A percentile compares a stretch with the other conserved stretches of the same genome.
Evolutionary conservation across 2,888 invertebrate genomes (phyloP).

Genomic region (Cheilosia scutellata): DNA sequence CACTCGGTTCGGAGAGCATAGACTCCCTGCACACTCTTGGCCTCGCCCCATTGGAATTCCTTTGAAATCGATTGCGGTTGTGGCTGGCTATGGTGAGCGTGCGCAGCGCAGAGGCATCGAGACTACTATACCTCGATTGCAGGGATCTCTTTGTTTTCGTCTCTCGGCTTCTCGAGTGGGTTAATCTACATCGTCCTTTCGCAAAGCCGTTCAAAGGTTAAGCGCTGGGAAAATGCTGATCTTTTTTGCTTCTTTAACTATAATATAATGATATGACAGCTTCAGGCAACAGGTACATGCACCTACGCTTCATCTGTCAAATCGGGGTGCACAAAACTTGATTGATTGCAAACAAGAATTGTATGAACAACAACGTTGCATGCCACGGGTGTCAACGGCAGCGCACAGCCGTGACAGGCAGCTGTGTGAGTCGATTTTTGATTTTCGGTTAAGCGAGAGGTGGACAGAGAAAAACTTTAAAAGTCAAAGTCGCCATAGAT

Average conservation of each 20-base stretch:
- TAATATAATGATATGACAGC: conserved; percentile 10
- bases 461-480: conserved; percentile 12
- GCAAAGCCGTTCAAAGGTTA: conserved; percentile 63
- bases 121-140: conserved; percentile 52
- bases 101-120: conserved; percentile 40
- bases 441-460: conserved; percentile 45
- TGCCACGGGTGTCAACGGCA: conserved; percentile 64
- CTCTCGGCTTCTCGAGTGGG: conserved; percentile 25
- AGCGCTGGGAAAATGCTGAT: conserved; percentile 63
- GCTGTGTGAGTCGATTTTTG: conserved; percentile 38
- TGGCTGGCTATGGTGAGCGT: conserved; percentile 24
- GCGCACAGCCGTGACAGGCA: conserved; percentile 45
- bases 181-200: conserved; percentile 55
- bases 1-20: background rate
- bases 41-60: conserved; percentile 46
- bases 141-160: conserved; percentile 67
- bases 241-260: conserved; percentile 13
- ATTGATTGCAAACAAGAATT: conserved; percentile 60
- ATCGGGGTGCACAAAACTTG: conserved; percentile 43
- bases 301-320: conserved; percentile 46
- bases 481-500: conserved; percentile 43
- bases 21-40: conserved; percentile 9
- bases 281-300: conserved; percentile 63
- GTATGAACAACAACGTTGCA: conserved; percentile 40
- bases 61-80: conserved; percentile 17